phyloP scores from a whole-genome alignment of 2,888 invertebrate genomes.

The Spatulosminthurus flaviceps region DNA sequence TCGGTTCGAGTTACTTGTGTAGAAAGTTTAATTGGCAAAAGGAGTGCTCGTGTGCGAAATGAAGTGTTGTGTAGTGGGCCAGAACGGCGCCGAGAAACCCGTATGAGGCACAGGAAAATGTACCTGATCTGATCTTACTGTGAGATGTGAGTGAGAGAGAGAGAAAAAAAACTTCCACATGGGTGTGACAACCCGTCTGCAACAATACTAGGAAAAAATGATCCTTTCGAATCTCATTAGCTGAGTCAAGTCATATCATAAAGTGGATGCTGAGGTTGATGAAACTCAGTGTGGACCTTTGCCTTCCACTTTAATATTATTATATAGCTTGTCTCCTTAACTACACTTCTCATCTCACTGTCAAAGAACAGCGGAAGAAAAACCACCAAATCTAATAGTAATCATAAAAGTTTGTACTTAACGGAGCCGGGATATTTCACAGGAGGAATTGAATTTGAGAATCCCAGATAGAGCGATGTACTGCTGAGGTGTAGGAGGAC shows the following conservation, averaged over 20 bases:
- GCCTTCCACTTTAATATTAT: constrained; percentile 33
- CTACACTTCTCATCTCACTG: background rate
- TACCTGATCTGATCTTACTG: constrained; percentile 47
- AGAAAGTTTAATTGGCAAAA: constrained; percentile 62
- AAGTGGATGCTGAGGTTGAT: constrained; percentile 29
- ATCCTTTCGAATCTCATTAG: constrained; percentile 53
- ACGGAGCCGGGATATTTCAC: constrained; percentile 1
- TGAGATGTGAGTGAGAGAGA: constrained; percentile 39
- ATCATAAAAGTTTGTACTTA: background rate
- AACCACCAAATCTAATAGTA: background rate
- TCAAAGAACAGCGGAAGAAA: background rate
- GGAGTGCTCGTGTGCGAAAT: constrained; percentile 61
- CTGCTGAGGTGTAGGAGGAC: constrained; percentile 31
- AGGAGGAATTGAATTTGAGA: constrained; percentile 15
- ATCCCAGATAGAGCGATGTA: constrained; percentile 8
- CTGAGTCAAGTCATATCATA: constrained; percentile 30
- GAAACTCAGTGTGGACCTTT: constrained; percentile 36
- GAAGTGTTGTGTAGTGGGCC: constrained; percentile 61
- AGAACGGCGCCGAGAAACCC: constrained; percentile 61
- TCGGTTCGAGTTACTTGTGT: constrained; percentile 46
- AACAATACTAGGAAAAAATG: constrained; percentile 47
- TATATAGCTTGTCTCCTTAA: constrained; percentile 3
- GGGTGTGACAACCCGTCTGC: constrained; percentile 62
- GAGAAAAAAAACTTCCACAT: constrained; percentile 52
- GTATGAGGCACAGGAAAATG: constrained; percentile 34